These are phyloP conservation scores for Zalophus californianus DNA, from an alignment of 2,797 vertebrate species.

Conservation along the genomic window DNA sequence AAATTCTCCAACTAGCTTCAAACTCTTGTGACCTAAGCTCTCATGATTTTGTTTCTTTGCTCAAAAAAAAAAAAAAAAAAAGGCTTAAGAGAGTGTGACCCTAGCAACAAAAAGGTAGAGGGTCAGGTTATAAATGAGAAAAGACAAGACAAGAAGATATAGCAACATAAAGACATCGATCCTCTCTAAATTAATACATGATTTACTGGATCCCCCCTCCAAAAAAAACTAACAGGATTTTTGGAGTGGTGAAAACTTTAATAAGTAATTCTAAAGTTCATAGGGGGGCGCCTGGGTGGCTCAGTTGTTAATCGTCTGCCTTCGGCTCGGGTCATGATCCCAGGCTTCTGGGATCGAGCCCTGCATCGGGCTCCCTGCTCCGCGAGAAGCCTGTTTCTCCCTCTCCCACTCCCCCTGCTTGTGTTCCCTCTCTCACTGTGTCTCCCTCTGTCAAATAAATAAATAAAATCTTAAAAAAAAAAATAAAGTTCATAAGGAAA, in stretches of 20 bases:
- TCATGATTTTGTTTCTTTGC: slow-evolving; percentile 29
- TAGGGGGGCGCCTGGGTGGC: neutral
- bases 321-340: no score
- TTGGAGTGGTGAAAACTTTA: neutral
- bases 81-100: neutral
- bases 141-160: neutral
- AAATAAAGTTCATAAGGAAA: neutral
- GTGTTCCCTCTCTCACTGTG: no score
- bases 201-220: neutral
- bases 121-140: neutral
- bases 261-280: slow-evolving; percentile 35
- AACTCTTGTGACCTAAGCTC: neutral
- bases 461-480: no score
- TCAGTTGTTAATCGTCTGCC: no score
- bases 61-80: slow-evolving; percentile 27
- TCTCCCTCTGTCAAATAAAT: no score
- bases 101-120: neutral
- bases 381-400: no score
- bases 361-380: no score
- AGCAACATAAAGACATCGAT: neutral
- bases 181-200: slow-evolving; percentile 6
- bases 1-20: slow-evolving; percentile 26
- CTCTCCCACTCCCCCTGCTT: no score
- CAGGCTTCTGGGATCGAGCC: no score
- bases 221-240: slow-evolving; percentile 27